Evolutionary conservation across 2,113 vertebrate genomes (phyloP), one percentile per base, ranked within the genome.

Genomic region (Erythrolamprus reginae): DNA sequence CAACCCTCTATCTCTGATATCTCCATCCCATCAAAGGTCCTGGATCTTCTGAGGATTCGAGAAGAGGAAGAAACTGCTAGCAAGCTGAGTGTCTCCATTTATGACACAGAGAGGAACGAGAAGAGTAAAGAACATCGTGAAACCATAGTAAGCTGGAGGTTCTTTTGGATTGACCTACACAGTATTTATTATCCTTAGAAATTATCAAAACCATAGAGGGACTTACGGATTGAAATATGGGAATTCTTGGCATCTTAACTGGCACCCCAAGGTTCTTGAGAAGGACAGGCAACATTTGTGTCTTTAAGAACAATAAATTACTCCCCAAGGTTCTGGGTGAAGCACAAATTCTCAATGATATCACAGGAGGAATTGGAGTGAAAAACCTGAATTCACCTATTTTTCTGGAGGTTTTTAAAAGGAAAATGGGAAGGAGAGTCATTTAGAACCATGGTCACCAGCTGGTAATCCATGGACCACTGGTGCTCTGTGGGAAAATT

Each of bases 1-100:
- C 65, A 38, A 19, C 5, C 15, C 2, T 77, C 70, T 77, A 17
- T 85, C 70, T 47, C 13, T 92, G 28, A 33, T 86, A 23, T 94
- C 91, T 51, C 94, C 42, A 23, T 93, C 47, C 91, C n/a, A 6
- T 86, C 28, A 4, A 89, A 99, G 98, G 95, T 98, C 55, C 94
- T 95, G 50, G 92, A 96, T 28, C 97, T 99, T 82, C 91, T 99
- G 92, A 91, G 89, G 55, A 92, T 95, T 12, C 97, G 97, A 13
- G 52, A 95, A 90, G 92, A 97, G 15, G 98, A 99, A 94, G 97
- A 98, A 65, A 90, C 9, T 0, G 61, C 92, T 0, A 47, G 97
- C 47, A 92, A 93, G 12, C 88, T 98, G 26, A 88, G 90, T 0
- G 92, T 97, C 92, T 98, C 97, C 3, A 93, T 97, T 86, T 98